Conservation (phyloP, 1,140 invertebrate genomes). For the Cotesia glomerata region DNA sequence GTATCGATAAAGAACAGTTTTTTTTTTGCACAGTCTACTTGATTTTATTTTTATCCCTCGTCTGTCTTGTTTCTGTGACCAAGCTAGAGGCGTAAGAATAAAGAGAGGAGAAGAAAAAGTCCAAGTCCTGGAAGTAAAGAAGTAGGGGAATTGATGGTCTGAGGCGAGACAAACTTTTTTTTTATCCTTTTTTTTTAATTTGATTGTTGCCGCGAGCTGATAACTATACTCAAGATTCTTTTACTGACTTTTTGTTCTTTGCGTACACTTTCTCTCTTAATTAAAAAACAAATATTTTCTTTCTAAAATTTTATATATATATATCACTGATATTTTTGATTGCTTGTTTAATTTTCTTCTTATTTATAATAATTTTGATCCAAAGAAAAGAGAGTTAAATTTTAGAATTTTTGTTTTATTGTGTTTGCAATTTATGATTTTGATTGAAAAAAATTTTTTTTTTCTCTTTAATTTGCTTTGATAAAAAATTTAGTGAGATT, state of each 20-base stretch:
- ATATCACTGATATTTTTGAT: neutral
- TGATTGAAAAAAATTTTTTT: no score
- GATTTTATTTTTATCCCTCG: slow-evolving; percentile 27
- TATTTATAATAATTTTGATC: no score
- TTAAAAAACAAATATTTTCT: neutral
- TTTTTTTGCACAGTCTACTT: slow-evolving; percentile 35
- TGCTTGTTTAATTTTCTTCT: no score
- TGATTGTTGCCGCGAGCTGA: slow-evolving; percentile 46
- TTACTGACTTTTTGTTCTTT: slow-evolving; percentile 15
- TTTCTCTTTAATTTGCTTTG: no score
- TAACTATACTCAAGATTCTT: slow-evolving; percentile 40
- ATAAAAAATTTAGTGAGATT: no score
- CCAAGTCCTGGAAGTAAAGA: neutral
- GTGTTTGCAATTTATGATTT: no score
- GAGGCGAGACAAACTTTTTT: slow-evolving; percentile 6
- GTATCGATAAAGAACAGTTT: slow-evolving; percentile 12
- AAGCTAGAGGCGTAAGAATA: slow-evolving; percentile 22
- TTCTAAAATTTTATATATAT: neutral
- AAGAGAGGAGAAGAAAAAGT: neutral
- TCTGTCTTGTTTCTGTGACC: slow-evolving; percentile 20
- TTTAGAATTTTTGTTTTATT: no score
- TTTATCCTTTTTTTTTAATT: slow-evolving; percentile 42
- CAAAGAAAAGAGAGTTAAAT: no score
- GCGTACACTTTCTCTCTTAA: slow-evolving; percentile 16
- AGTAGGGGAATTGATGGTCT: neutral